Evolutionary conservation across 2,113 vertebrate species (phyloP).

Genomic region (Lichenostomus cassidix): DNA sequence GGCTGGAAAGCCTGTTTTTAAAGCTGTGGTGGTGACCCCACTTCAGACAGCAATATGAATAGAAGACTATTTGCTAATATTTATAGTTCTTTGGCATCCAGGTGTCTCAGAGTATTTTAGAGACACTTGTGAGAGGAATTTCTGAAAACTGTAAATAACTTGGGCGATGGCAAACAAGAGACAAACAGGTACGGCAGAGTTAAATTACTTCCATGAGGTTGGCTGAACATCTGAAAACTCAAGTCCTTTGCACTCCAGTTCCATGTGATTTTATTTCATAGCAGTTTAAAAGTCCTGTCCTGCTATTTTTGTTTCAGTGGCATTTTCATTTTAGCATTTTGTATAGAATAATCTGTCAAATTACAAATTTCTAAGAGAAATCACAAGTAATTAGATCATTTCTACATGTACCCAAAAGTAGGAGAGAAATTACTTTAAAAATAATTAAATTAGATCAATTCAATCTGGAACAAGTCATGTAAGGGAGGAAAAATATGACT

Average conservation of each 20-base stretch:
- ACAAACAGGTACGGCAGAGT: not conserved
- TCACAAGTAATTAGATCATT: not conserved
- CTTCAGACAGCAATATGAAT: accelerated
- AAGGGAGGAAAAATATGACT: not conserved
- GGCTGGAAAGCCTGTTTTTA: not conserved
- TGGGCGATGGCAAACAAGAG: not conserved
- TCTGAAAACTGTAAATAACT: not conserved
- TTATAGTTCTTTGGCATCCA: not conserved
- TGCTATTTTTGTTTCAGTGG: not conserved
- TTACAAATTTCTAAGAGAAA: not conserved
- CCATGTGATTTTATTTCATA: not conserved
- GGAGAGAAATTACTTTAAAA: not conserved
- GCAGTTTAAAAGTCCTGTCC: not conserved
- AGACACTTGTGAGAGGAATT: not conserved
- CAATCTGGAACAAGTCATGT: not conserved
- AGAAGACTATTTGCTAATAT: not conserved
- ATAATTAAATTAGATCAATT: not conserved
- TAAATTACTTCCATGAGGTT: not conserved
- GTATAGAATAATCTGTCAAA: not conserved
- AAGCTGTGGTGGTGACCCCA: not conserved
- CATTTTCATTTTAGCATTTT: not conserved
- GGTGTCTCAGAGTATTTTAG: not conserved
- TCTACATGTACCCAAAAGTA: not conserved
- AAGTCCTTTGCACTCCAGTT: not conserved
- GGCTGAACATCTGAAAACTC: not conserved